Evolutionary conservation across 2,888 invertebrate genomes (phyloP).

Genomic region (Tetheella fluctuosa): DNA sequence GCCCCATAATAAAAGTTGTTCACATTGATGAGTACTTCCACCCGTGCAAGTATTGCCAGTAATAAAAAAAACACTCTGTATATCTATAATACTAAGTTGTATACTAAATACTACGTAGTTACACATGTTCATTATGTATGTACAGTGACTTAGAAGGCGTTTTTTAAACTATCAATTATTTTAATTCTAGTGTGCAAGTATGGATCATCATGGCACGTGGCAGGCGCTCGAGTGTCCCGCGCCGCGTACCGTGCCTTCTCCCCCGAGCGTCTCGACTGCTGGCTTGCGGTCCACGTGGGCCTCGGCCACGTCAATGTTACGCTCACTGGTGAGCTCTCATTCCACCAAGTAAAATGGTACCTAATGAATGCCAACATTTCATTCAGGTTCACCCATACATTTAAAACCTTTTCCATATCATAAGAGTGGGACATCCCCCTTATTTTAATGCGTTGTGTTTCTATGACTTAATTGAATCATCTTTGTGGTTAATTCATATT

Average conservation of each 20-base stretch:
- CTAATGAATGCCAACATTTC: slow-evolving; percentile 38
- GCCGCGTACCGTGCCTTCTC: slow-evolving; percentile 96
- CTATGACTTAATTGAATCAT: background rate
- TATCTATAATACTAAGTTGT: too few species aligned
- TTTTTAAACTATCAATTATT: background rate
- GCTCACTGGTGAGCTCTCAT: slow-evolving; percentile 88
- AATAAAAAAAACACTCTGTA: too few species aligned
- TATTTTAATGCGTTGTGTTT: background rate
- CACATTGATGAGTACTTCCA: too few species aligned
- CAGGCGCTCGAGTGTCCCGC: slow-evolving; percentile 88
- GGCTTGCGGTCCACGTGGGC: slow-evolving; percentile 96
- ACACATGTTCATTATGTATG: background rate
- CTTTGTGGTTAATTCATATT: slow-evolving; percentile 18
- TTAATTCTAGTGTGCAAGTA: slow-evolving; percentile 90
- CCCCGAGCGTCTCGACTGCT: slow-evolving; percentile 92
- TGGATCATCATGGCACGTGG: slow-evolving; percentile 97
- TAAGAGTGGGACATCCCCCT: background rate
- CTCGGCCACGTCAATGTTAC: slow-evolving; percentile 98
- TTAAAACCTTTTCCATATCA: background rate
- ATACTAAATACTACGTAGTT: too few species aligned
- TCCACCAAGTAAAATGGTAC: slow-evolving; percentile 34
- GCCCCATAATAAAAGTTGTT: too few species aligned
- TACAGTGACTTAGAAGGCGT: too few species aligned
- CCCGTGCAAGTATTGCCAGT: too few species aligned
- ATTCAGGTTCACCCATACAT: slow-evolving; percentile 23